A percentile compares a stretch with the other conserved stretches of the same genome.
These are phyloP conservation scores for Globicephala melas DNA, from an alignment of 2,113 vertebrate species.

Conservation along the genomic window DNA sequence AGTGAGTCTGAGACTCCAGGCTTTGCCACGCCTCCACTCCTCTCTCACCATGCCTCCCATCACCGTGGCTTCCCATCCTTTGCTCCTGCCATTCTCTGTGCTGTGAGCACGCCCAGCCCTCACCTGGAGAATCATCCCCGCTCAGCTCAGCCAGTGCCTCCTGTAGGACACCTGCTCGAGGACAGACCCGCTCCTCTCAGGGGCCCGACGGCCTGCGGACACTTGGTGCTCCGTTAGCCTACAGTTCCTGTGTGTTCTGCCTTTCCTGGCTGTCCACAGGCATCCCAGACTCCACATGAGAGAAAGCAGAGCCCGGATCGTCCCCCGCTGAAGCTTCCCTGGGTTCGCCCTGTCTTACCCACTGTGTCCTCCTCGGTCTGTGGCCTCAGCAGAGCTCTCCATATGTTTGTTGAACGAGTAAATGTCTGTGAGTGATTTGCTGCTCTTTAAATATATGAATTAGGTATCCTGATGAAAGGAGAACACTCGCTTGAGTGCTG, in stretches of 20 bases:
- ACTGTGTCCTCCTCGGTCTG: not conserved
- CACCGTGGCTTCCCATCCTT: not conserved
- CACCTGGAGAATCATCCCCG: rapidly evolving
- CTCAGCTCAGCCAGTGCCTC: too few relatives aligned
- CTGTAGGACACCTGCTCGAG: not conserved
- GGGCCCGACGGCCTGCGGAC: not conserved
- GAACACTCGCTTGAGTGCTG: rapidly evolving
- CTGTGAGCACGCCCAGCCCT: rapidly evolving
- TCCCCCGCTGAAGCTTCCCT: not conserved
- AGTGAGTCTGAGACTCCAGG: not conserved
- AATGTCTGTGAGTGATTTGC: not conserved
- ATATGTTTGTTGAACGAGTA: not conserved
- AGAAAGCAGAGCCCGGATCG: not conserved
- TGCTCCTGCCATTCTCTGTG: not conserved
- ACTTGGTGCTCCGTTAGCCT: rapidly evolving
- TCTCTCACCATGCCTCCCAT: rapidly evolving
- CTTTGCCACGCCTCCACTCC: rapidly evolving
- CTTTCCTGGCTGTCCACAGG: not conserved
- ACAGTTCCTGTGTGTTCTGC: not conserved
- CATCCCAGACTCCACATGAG: not conserved
- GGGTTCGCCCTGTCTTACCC: not conserved
- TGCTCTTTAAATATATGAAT: not conserved
- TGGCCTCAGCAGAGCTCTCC: not conserved
- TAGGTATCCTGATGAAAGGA: not conserved
- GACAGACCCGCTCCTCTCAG: not conserved